These are phyloP conservation scores for Stigmatopora nigra DNA, from an alignment of 2,113 vertebrate genomes.

Conservation along the genomic window DNA sequence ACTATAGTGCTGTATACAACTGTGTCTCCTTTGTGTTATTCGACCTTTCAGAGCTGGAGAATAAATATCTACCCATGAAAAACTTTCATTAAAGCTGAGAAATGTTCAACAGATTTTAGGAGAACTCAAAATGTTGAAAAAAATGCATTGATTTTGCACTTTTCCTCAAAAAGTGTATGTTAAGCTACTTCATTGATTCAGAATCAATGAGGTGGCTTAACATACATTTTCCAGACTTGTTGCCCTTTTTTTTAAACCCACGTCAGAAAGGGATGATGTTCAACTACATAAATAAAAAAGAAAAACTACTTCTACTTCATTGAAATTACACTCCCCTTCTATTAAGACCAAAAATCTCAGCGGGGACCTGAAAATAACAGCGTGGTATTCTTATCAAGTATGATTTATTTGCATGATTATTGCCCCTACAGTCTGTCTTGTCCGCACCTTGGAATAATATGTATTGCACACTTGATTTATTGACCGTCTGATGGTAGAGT, in stretches of 20 bases:
- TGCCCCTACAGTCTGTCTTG: conserved; percentile 44
- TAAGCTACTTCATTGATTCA: conserved; percentile 49
- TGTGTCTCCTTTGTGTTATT: neutral
- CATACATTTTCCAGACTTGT: conserved; percentile 45
- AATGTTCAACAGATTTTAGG: neutral
- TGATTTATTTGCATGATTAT: conserved; percentile 70
- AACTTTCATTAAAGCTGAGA: neutral
- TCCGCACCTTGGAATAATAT: conserved; percentile 55
- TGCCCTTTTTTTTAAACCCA: conserved; percentile 29
- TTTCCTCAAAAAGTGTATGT: conserved; percentile 1
- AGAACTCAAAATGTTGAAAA: neutral
- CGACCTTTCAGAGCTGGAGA: neutral
- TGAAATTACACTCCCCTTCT: conserved; percentile 43
- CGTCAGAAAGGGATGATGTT: conserved; percentile 30
- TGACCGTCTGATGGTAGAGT: conserved; percentile 60
- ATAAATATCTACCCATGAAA: neutral
- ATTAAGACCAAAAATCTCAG: conserved; percentile 38
- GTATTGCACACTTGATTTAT: conserved; percentile 66
- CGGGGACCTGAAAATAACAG: conserved; percentile 49
- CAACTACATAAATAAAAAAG: neutral
- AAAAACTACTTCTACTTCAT: conserved; percentile 28
- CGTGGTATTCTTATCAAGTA: conserved; percentile 55
- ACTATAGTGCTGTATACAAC: neutral
- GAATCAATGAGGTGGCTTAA: conserved; percentile 55
- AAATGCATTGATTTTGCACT: neutral